Evolutionary conservation across 1,140 invertebrate species (phyloP).

Genomic region (Chironomus tepperi): DNA sequence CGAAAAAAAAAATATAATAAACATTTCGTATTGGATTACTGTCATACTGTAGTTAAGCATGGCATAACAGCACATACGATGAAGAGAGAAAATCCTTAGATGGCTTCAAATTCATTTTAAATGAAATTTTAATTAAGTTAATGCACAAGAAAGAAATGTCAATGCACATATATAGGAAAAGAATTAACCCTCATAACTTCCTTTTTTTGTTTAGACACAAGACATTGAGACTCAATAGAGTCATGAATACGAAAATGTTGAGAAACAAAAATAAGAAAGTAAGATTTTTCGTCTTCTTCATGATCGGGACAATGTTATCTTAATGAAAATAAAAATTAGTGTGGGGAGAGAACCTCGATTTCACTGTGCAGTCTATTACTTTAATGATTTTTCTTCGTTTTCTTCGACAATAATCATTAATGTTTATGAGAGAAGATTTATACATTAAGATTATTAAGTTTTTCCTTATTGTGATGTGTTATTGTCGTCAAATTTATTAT

Average conservation of each 20-base stretch:
- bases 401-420: background rate
- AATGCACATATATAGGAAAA: background rate
- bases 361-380: background rate
- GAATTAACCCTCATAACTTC: background rate
- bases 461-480: too few species aligned
- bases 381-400: background rate
- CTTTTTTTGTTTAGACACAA: too few species aligned
- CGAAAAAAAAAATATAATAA: background rate
- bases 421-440: too few species aligned
- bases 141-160: background rate
- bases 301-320: background rate
- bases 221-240: too few species aligned
- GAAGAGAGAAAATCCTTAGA: conserved; percentile 17
- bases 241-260: background rate
- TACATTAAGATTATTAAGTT: too few species aligned
- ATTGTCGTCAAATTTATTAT: too few species aligned
- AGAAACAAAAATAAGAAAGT: too few species aligned
- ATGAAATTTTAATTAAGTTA: conserved; percentile 18
- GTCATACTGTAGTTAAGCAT: background rate
- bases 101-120: conserved; percentile 11
- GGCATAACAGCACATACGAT: background rate
- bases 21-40: conserved; percentile 22
- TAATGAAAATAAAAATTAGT: conserved; percentile 7
- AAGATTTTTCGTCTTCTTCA: too few species aligned
- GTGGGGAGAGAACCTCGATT: background rate